phyloP scores from a whole-genome alignment of 2,113 vertebrate genomes.

The Notothenia coriiceps region DNA sequence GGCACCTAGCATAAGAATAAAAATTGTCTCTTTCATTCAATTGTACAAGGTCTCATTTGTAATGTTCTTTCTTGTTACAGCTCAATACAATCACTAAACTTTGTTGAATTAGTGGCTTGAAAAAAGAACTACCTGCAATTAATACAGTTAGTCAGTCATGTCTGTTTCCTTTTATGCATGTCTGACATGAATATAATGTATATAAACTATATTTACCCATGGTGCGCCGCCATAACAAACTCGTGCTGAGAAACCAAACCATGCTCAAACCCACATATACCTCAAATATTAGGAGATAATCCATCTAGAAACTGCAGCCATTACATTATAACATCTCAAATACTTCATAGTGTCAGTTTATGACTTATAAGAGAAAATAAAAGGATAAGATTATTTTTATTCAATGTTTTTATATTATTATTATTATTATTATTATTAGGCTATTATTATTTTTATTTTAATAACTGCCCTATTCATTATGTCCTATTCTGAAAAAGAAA shows the following conservation, averaged over 20 bases:
- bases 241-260: not conserved
- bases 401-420: too few relatives aligned
- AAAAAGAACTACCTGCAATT: not conserved
- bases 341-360: too few relatives aligned
- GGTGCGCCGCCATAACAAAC: not conserved
- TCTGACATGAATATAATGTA: not conserved
- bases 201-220: not conserved
- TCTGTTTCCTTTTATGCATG: not conserved
- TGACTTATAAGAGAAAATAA: too few relatives aligned
- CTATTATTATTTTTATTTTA: not conserved
- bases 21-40: not conserved
- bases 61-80: not conserved
- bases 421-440: not conserved
- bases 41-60: conserved; percentile 10
- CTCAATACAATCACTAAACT: not conserved
- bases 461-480: not conserved
- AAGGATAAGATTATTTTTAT: too few relatives aligned
- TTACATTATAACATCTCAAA: too few relatives aligned
- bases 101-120: too few relatives aligned
- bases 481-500: too few relatives aligned
- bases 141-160: not conserved
- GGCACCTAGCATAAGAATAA: not conserved
- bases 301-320: too few relatives aligned
- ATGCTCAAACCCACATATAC: not conserved
- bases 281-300: too few relatives aligned